Conservation (phyloP, 2,888 invertebrate species). For the Mycalesis mineus region DNA sequence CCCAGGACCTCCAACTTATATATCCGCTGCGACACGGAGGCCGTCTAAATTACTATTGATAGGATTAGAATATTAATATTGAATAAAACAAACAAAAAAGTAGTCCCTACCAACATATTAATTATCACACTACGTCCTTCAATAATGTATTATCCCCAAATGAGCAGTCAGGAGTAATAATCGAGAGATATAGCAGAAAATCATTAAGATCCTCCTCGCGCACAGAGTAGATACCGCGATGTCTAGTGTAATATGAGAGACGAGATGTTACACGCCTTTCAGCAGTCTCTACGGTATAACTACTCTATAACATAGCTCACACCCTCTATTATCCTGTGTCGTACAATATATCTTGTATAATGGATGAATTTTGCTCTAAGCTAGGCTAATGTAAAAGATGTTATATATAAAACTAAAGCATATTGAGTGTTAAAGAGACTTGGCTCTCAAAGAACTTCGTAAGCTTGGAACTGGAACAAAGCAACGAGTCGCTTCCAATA, state of each 20-base stretch:
- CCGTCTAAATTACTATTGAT: too few species aligned
- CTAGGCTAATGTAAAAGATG: background rate
- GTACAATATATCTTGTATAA: background rate
- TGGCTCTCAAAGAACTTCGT: too few species aligned
- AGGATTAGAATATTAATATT: too few species aligned
- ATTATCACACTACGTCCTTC: too few species aligned
- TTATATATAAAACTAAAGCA: too few species aligned
- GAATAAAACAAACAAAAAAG: too few species aligned
- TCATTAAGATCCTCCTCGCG: background rate
- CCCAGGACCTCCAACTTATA: too few species aligned
- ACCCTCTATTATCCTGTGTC: background rate
- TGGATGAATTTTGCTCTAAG: background rate
- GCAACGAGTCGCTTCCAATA: too few species aligned
- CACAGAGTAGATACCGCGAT: background rate
- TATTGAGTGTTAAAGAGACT: too few species aligned
- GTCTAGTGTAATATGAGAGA: background rate
- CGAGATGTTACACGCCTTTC: background rate
- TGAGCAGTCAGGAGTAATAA: background rate
- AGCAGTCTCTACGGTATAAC: background rate
- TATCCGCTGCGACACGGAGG: too few species aligned
- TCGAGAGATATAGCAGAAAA: background rate
- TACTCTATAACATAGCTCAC: background rate
- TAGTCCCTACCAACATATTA: too few species aligned
- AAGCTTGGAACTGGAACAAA: too few species aligned
- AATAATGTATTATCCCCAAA: background rate